Evolutionary conservation across 2,113 vertebrate species (phyloP).

Genomic region (Cepphus grylle): DNA sequence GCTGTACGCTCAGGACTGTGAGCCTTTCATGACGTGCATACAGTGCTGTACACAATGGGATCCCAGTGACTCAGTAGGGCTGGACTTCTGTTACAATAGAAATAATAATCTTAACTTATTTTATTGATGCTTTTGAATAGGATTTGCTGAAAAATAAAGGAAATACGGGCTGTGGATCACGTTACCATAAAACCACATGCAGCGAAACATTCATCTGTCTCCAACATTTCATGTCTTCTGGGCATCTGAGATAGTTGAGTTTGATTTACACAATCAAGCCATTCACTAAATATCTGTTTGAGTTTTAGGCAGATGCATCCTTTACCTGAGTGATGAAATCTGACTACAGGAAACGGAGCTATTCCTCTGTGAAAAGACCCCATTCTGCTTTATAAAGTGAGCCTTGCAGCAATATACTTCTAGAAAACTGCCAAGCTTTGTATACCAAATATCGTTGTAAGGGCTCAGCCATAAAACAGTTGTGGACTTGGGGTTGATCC

Average conservation of each 20-base stretch:
- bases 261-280: slow-evolving; percentile 61
- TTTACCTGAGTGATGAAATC: slow-evolving; percentile 71
- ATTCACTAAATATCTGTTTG: slow-evolving; percentile 67
- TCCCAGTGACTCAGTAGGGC: neutral
- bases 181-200: slow-evolving; percentile 42
- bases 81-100: slow-evolving; percentile 17
- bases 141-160: slow-evolving; percentile 39
- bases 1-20: neutral
- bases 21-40: neutral
- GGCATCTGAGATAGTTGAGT: slow-evolving; percentile 17
- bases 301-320: slow-evolving; percentile 52
- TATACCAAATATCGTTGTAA: neutral
- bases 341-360: slow-evolving; percentile 50
- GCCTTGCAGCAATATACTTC: slow-evolving; percentile 48
- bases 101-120: slow-evolving; percentile 36
- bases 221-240: slow-evolving; percentile 69
- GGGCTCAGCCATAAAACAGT: slow-evolving; percentile 22
- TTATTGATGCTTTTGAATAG: slow-evolving; percentile 51
- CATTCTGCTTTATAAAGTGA: slow-evolving; percentile 54
- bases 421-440: slow-evolving; percentile 42
- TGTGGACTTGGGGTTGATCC: slow-evolving; percentile 46
- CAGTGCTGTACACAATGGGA: neutral
- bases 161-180: slow-evolving; percentile 31
- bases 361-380: slow-evolving; percentile 48
- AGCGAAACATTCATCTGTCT: slow-evolving; percentile 41